phyloP scores from a whole-genome alignment of 2,888 invertebrate species.

The Caprella mutica region DNA sequence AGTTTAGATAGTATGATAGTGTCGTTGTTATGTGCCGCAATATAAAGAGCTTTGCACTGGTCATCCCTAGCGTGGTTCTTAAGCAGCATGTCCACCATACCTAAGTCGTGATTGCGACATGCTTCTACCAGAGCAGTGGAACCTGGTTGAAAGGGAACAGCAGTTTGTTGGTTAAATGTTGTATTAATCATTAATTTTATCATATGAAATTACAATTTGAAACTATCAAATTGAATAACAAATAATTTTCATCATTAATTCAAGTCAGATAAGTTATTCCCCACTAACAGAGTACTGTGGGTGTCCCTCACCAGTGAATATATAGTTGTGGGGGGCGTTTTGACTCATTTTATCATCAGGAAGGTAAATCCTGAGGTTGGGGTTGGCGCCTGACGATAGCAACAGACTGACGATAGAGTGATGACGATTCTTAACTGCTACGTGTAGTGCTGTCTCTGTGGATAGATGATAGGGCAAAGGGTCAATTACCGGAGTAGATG shows the following conservation, averaged over 20 bases:
- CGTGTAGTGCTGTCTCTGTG: slow-evolving; percentile 74
- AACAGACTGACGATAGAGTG: slow-evolving; percentile 57
- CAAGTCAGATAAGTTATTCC: too few species aligned
- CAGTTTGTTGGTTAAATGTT: too few species aligned
- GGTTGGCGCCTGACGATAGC: slow-evolving; percentile 65
- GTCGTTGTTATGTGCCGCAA: slow-evolving; percentile 62
- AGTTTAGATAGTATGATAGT: slow-evolving; percentile 64
- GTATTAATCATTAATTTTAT: too few species aligned
- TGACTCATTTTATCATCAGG: slow-evolving; percentile 38
- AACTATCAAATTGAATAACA: too few species aligned
- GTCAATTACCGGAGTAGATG: too few species aligned
- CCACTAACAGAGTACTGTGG: background rate
- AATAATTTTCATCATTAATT: too few species aligned
- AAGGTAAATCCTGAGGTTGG: slow-evolving; percentile 57
- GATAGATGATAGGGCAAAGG: too few species aligned
- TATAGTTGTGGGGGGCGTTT: slow-evolving; percentile 34
- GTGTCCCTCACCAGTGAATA: slow-evolving; percentile 31
- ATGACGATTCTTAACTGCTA: slow-evolving; percentile 64
- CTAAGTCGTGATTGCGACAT: slow-evolving; percentile 53
- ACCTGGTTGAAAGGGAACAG: too few species aligned
- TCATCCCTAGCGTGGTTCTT: slow-evolving; percentile 77
- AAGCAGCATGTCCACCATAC: slow-evolving; percentile 64
- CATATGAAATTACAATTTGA: too few species aligned
- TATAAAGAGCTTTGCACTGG: slow-evolving; percentile 64
- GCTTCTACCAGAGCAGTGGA: slow-evolving; percentile 57